Evolutionary conservation across 2,113 vertebrate genomes (phyloP).

Genomic region (Tautogolabrus adspersus): DNA sequence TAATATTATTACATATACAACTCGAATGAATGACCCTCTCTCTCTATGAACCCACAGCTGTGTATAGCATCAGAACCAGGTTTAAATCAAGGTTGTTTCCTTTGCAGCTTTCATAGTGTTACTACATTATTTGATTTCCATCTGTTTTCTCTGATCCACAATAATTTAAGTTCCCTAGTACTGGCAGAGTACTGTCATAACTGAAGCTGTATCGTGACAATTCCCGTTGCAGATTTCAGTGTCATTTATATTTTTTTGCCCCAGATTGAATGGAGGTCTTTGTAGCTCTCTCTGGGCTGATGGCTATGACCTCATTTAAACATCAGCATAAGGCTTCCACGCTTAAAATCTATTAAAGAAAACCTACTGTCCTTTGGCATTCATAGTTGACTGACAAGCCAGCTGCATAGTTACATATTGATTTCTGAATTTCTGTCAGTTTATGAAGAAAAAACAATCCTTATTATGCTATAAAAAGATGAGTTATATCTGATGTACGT

Average conservation of each 20-base stretch:
- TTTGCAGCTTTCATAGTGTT: background rate
- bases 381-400: background rate
- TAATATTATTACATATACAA: too few species aligned
- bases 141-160: slow-evolving; percentile 14
- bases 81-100: background rate
- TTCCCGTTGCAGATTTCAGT: background rate
- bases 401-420: background rate
- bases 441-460: slow-evolving; percentile 22
- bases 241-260: background rate
- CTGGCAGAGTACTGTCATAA: too few species aligned
- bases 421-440: background rate
- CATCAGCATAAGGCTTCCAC: slow-evolving; percentile 39
- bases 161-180: slow-evolving; percentile 13
- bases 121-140: slow-evolving; percentile 1
- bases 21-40: too few species aligned
- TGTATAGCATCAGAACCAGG: too few species aligned
- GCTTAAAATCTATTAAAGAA: slow-evolving; percentile 24
- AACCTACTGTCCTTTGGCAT: slow-evolving; percentile 30
- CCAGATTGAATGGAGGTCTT: slow-evolving; percentile 5
- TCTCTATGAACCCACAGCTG: too few species aligned
- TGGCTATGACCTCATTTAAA: slow-evolving; percentile 28
- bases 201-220: too few species aligned
- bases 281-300: slow-evolving; percentile 1
- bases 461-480: slow-evolving; percentile 22
- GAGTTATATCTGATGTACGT: too few species aligned